Conservation (phyloP, 2,888 invertebrate species). For the Didymodactylos carnosus region DNA sequence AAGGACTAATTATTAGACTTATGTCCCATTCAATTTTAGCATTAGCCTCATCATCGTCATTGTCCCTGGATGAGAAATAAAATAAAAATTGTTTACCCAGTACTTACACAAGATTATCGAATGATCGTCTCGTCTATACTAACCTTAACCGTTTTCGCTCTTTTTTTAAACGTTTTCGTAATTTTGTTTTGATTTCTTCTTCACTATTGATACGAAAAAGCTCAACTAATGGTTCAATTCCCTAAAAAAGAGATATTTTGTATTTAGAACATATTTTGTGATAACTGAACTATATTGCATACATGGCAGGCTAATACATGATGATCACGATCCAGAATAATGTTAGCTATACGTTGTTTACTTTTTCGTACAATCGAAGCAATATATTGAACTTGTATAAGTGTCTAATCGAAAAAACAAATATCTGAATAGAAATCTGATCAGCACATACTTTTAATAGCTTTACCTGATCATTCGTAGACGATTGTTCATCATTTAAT, state of each 20-base stretch:
- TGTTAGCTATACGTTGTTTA: background rate
- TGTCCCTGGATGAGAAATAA: too few species aligned
- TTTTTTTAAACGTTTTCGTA: background rate
- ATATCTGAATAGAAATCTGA: background rate
- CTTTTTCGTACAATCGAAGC: conserved; percentile 11
- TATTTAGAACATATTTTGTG: too few species aligned
- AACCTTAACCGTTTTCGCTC: background rate
- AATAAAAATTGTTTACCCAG: too few species aligned
- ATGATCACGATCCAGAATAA: conserved; percentile 29
- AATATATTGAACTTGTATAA: background rate
- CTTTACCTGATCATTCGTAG: background rate
- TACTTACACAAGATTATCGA: too few species aligned
- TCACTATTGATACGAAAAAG: background rate
- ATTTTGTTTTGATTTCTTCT: background rate
- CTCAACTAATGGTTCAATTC: background rate
- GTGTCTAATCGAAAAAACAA: background rate
- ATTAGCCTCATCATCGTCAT: background rate
- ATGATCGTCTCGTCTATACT: too few species aligned
- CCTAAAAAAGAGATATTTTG: too few species aligned
- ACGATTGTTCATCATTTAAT: background rate
- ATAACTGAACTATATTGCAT: too few species aligned
- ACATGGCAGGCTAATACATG: background rate
- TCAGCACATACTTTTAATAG: background rate
- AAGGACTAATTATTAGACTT: background rate
- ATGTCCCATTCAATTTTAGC: background rate